Conservation (phyloP, 1,140 invertebrate species). For the Diorhabda carinulata region DNA sequence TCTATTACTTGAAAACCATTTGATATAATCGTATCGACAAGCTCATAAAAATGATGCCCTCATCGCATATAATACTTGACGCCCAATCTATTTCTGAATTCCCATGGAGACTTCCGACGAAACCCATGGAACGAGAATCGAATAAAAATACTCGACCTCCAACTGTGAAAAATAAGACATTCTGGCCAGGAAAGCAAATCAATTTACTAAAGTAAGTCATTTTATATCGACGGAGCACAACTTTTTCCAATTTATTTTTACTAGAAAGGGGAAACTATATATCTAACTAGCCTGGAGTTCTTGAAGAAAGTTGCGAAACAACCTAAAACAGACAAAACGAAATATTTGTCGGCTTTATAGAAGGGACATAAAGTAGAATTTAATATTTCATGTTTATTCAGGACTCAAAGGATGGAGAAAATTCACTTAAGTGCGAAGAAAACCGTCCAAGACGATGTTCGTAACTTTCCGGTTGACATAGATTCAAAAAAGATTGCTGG, state of each 20-base stretch:
- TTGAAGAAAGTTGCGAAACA: not conserved
- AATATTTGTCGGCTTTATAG: not conserved
- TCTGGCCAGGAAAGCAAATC: not conserved
- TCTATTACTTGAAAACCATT: no score
- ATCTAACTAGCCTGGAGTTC: no score
- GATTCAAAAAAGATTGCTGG: not conserved
- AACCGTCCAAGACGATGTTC: not conserved
- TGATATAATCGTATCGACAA: not conserved
- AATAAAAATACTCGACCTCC: slow-evolving; percentile 7
- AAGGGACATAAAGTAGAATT: not conserved
- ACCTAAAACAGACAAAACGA: not conserved
- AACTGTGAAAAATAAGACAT: slow-evolving; percentile 8
- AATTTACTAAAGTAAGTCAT: slow-evolving; percentile 7
- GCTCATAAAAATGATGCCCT: not conserved
- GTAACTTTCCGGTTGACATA: not conserved
- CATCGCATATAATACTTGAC: not conserved
- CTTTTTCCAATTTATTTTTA: not conserved
- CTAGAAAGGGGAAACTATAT: not conserved
- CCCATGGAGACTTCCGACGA: not conserved
- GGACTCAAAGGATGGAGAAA: not conserved
- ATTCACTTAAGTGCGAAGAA: not conserved
- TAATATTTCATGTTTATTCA: slow-evolving; percentile 3
- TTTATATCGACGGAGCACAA: not conserved
- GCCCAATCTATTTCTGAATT: slow-evolving; percentile 4
- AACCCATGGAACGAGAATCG: slow-evolving; percentile 3